Evolutionary conservation across 2,797 vertebrate genomes (phyloP).

Genomic region (Erethizon dorsatum): DNA sequence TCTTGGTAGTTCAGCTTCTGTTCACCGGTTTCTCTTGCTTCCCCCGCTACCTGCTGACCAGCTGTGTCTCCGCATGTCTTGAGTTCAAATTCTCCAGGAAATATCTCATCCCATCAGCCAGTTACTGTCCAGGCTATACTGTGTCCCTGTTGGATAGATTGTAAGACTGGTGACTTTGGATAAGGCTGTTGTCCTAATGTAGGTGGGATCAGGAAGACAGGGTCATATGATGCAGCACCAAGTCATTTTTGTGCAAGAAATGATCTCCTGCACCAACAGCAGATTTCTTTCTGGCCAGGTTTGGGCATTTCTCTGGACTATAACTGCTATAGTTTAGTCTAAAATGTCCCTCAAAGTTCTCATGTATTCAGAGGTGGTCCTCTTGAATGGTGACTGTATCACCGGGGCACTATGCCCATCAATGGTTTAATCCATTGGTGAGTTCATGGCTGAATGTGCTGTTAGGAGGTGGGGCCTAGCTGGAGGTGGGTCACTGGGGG

Average conservation of each 20-base stretch:
- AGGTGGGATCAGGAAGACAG: not conserved
- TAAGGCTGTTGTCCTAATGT: not conserved
- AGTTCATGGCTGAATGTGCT: not conserved
- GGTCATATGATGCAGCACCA: rapidly evolving
- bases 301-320: not conserved
- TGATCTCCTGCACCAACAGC: not conserved
- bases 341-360: not conserved
- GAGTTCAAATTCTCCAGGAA: not conserved
- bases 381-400: not conserved
- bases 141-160: not conserved
- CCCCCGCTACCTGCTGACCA: not conserved
- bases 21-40: not conserved
- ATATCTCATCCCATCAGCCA: not conserved
- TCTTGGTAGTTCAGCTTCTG: not conserved
- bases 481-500: not conserved
- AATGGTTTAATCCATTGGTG: not conserved
- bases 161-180: not conserved
- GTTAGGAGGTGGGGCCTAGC: not conserved
- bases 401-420: not conserved
- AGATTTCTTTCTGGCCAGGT: not conserved
- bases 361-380: not conserved
- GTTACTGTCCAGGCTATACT: not conserved
- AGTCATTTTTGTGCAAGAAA: not conserved
- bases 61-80: not conserved
- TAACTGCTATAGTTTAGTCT: not conserved